Evolutionary conservation across 2,797 vertebrate genomes (phyloP).

Genomic region (Parauchenoglanis ngamensis): DNA sequence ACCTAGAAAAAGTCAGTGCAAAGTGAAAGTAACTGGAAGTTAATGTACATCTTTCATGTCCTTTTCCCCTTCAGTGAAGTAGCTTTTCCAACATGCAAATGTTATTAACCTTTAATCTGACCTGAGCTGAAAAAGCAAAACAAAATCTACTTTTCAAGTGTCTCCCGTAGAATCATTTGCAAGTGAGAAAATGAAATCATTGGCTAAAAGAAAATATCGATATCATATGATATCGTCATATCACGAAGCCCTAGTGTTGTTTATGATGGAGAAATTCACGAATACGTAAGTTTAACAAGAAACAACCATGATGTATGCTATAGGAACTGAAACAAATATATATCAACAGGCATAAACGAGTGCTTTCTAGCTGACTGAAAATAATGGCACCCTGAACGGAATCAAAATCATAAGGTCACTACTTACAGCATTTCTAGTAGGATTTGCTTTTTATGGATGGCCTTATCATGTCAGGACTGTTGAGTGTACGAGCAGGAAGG

Average conservation of each 20-base stretch:
- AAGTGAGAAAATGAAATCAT: background rate
- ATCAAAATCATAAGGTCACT: background rate
- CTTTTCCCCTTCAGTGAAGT: background rate
- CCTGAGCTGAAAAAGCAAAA: background rate
- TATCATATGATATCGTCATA: background rate
- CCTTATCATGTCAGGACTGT: background rate
- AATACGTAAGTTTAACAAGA: background rate
- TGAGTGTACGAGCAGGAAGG: background rate
- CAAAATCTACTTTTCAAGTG: background rate
- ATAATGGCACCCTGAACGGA: background rate
- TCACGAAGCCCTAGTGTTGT: background rate
- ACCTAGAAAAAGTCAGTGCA: background rate
- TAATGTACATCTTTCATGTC: background rate
- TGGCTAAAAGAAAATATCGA: background rate
- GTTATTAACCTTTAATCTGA: background rate
- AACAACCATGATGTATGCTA: too few species aligned
- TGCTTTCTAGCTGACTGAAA: background rate
- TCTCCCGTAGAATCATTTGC: background rate
- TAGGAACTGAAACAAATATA: background rate
- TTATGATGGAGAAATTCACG: background rate
- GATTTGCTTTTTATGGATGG: background rate
- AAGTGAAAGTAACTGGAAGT: constrained; percentile 16
- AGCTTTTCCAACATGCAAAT: constrained; percentile 12
- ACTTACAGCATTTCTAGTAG: background rate
- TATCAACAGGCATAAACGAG: background rate